Evolutionary conservation across 2,888 invertebrate species (phyloP), one percentile per base, ranked within the genome.

Genomic region (Esperia sulphurella): DNA sequence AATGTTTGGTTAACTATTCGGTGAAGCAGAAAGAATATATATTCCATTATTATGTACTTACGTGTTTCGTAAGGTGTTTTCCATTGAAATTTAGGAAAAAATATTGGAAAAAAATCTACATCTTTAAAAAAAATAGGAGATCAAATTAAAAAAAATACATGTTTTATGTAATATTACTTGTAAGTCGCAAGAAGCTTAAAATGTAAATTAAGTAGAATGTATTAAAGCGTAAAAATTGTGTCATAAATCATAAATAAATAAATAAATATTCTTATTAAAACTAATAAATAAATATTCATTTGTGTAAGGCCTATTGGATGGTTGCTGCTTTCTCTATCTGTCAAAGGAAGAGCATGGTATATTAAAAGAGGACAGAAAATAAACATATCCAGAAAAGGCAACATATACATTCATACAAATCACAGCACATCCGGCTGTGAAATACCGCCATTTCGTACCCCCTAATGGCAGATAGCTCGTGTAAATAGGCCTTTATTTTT

Each of bases 161-260:
- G 21, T 21, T 21, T 21, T 21, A 21, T 21, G 21, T 21, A 21
- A 21, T 5, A 5, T 21, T 21, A 21, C 21, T 21, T 21, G 21
- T 35, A 57, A 49, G 41, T 54, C 14, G 39, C 39, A 14, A 14
- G 50, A 59, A 49, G 69, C 69, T 67, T 67, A 59, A 65, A 65
- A 65, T 63, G 51, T 61, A 55, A 49, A 45, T 48, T 56, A 59
- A 38, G 50, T 68, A 63, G 52, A 46, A 14, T 29, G 28, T 41
- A 12, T 3, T 41, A 41, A 41, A 10, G 14, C 14, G 8, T 30
- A 8, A 41, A 39, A n/a, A 39, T 37, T 1, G 13, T 37, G 37
- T 12, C 12, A n/a, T 37, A 39, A 39, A n/a, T 39, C 7, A 39
- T 37, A 37, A 12, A n/a, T n/a, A n/a, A n/a, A n/a, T n/a, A 37